phyloP scores from a whole-genome alignment of 2,113 vertebrate species.

The Cnemophilus loriae region DNA sequence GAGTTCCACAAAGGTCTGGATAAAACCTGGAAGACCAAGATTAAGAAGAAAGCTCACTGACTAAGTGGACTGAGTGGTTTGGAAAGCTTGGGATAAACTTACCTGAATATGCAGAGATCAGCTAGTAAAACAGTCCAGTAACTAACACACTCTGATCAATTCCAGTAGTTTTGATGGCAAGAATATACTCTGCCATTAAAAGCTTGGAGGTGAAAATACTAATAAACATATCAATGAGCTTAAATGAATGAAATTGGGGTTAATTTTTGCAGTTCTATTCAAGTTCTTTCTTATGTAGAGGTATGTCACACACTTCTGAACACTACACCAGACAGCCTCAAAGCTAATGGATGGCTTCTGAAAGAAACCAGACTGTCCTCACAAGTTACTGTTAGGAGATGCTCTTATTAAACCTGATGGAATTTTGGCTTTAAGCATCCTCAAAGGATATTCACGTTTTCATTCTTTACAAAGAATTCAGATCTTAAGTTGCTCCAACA shows the following conservation, averaged over 20 bases:
- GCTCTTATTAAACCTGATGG: not conserved
- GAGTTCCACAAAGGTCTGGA: not conserved
- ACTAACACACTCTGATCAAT: not conserved
- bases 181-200: not conserved
- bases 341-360: not conserved
- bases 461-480: not conserved
- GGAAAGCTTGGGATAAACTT: not conserved
- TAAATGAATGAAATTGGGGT: not conserved
- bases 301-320: not conserved
- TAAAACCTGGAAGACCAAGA: not conserved
- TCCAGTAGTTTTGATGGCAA: not conserved
- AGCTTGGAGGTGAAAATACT: not conserved
- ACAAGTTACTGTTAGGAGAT: not conserved
- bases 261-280: not conserved
- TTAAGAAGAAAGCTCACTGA: not conserved
- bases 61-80: not conserved
- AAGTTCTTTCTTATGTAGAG: not conserved
- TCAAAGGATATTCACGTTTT: not conserved
- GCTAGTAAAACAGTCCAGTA: not conserved
- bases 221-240: not conserved
- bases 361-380: not conserved
- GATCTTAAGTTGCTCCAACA: not conserved
- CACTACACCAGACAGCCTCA: not conserved
- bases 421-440: not conserved
- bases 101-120: not conserved